A percentile compares a stretch with the other conserved stretches of the same genome.
phyloP scores from a whole-genome alignment of 2,888 invertebrate species.

The Trypoxylon attenuatum region DNA sequence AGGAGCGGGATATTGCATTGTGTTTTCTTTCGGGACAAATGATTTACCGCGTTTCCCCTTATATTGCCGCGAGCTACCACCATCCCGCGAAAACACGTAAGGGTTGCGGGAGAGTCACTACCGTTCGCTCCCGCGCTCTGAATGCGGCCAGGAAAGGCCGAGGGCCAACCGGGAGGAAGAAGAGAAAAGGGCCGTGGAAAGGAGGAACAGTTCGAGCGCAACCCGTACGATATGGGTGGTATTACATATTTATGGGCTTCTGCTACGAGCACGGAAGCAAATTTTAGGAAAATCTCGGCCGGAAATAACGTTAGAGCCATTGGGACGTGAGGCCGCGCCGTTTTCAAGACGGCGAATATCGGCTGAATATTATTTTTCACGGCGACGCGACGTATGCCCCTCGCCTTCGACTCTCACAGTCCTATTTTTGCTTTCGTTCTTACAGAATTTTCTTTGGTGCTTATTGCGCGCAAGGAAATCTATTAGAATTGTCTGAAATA shows the following conservation, averaged over 20 bases:
- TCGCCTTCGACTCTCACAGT: constrained; percentile 11
- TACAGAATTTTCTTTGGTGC: constrained; percentile 29
- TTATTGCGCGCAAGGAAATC: constrained; percentile 47
- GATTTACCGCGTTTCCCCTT: constrained; percentile 71
- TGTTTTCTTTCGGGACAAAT: constrained; percentile 73
- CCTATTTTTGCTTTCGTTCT: constrained; percentile 20
- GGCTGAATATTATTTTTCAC: constrained; percentile 53
- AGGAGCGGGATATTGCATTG: constrained; percentile 64
- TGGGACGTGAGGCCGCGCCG: constrained; percentile 59
- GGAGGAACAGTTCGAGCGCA: constrained; percentile 21
- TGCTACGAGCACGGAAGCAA: constrained; percentile 69
- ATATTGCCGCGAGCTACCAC: constrained; percentile 61
- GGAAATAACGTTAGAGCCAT: constrained; percentile 70
- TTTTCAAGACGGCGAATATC: constrained; percentile 45
- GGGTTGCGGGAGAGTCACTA: constrained; percentile 61
- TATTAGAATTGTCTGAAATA: no score
- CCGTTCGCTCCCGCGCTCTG: constrained; percentile 13
- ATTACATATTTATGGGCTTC: constrained; percentile 74
- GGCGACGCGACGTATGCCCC: constrained; percentile 15
- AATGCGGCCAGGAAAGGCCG: neutral
- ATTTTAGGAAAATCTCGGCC: constrained; percentile 71
- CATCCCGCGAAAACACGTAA: constrained; percentile 65
- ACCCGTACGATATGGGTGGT: constrained; percentile 62
- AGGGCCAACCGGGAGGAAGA: constrained; percentile 17
- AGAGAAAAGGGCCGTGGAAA: constrained; percentile 18